Conservation (phyloP, 2,113 vertebrate genomes). For the Dromaius novaehollandiae region DNA sequence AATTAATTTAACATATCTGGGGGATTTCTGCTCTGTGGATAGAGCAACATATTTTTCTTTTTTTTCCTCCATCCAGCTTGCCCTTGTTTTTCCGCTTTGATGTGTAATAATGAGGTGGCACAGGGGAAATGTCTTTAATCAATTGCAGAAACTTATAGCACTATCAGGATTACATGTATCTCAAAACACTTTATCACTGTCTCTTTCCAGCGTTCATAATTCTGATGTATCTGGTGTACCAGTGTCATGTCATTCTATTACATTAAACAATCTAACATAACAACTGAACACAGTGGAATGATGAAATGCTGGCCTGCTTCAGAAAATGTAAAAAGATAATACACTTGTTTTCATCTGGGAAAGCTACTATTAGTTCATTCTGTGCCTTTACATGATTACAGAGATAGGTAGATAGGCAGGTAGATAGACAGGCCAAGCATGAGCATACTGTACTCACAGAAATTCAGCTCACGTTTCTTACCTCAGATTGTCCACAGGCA, state of each 20-base stretch:
- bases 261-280: slow-evolving; percentile 67
- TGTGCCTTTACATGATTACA: slow-evolving; percentile 43
- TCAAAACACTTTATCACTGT: slow-evolving; percentile 61
- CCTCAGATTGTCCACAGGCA: slow-evolving; percentile 21
- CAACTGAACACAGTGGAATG: neutral
- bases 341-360: slow-evolving; percentile 55
- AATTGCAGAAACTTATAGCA: slow-evolving; percentile 60
- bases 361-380: slow-evolving; percentile 47
- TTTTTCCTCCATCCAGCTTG: neutral
- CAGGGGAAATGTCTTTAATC: slow-evolving; percentile 59
- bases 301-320: slow-evolving; percentile 51
- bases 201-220: slow-evolving; percentile 63
- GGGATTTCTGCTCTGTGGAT: neutral
- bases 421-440: neutral
- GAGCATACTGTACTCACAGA: accelerated
- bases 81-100: slow-evolving; percentile 56
- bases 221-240: slow-evolving; percentile 58
- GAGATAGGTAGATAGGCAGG: neutral
- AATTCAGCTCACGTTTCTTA: slow-evolving; percentile 15
- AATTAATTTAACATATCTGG: slow-evolving; percentile 1
- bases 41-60: neutral
- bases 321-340: slow-evolving; percentile 64
- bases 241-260: slow-evolving; percentile 65
- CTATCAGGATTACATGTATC: slow-evolving; percentile 45
- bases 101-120: slow-evolving; percentile 59